Evolutionary conservation across 2,797 vertebrate species (phyloP).

Genomic region (Clamator glandarius): DNA sequence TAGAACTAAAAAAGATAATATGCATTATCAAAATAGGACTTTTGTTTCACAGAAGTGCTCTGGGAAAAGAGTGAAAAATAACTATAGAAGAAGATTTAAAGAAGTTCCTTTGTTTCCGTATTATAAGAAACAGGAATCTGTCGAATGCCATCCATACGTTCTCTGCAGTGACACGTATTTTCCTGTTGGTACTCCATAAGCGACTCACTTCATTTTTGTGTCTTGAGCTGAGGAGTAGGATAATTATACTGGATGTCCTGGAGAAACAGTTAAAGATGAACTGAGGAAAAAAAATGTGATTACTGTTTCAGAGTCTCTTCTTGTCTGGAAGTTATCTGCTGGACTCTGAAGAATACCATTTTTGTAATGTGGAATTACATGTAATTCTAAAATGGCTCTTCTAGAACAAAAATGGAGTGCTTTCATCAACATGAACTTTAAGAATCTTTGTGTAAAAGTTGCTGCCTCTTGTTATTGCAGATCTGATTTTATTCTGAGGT

Average conservation of each 20-base stretch:
- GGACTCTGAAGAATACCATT: not conserved
- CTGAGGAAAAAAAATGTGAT: not conserved
- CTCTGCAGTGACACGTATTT: constrained; percentile 4
- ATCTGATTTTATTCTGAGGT: not conserved
- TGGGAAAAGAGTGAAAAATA: not conserved
- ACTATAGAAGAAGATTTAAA: not conserved
- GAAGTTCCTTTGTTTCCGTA: not conserved
- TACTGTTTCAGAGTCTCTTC: not conserved
- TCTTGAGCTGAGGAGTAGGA: not conserved
- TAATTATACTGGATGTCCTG: not conserved
- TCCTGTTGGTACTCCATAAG: not conserved
- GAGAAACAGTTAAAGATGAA: not conserved
- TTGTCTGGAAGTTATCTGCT: not conserved
- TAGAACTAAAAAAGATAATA: not conserved
- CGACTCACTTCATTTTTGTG: not conserved
- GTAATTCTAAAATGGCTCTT: not conserved
- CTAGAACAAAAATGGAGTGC: not conserved
- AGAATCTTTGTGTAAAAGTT: not conserved
- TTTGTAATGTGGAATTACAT: not conserved
- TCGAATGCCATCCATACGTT: not conserved
- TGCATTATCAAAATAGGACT: not conserved
- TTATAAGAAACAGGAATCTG: not conserved
- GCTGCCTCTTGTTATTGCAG: not conserved
- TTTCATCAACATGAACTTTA: not conserved
- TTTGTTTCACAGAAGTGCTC: not conserved